phyloP scores from a whole-genome alignment of 2,888 invertebrate genomes.

The Watsonalla cultraria region DNA sequence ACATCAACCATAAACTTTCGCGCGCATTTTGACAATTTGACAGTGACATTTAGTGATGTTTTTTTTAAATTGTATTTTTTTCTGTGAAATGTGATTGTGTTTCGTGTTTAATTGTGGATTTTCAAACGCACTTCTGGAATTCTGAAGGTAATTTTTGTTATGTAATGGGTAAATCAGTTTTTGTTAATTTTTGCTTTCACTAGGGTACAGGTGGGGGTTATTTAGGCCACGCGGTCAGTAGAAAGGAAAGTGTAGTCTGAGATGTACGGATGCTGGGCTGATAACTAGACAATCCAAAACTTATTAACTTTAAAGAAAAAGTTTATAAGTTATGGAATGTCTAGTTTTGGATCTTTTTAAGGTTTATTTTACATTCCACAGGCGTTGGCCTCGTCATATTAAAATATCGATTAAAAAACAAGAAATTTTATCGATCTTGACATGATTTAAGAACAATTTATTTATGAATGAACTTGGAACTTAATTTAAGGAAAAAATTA shows the following conservation, averaged over 20 bases:
- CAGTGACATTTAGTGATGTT: not conserved
- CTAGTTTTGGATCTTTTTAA: too few species aligned
- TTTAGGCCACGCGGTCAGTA: conserved; percentile 48
- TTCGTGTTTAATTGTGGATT: not conserved
- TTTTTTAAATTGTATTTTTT: not conserved
- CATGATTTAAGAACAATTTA: too few species aligned
- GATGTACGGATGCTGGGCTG: conserved; percentile 33
- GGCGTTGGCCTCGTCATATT: not conserved
- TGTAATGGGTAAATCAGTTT: conserved; percentile 37
- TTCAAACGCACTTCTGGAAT: conserved; percentile 2
- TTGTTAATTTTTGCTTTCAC: conserved; percentile 53
- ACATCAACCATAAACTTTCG: not conserved
- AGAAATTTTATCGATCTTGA: not conserved
- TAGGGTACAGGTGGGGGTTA: conserved; percentile 27
- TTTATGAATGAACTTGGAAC: too few species aligned
- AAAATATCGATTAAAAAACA: not conserved
- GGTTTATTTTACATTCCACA: not conserved
- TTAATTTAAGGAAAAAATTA: too few species aligned
- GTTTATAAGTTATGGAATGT: too few species aligned
- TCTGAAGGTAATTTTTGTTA: conserved; percentile 41
- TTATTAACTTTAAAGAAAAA: too few species aligned
- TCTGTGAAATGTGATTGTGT: conserved; percentile 1
- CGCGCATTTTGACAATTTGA: conserved; percentile 1
- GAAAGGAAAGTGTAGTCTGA: conserved; percentile 49
- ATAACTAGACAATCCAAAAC: not conserved